Evolutionary conservation across 2,888 invertebrate species (phyloP), one percentile per base, ranked within the genome.

Genomic region (Acrocyrtus sp.): DNA sequence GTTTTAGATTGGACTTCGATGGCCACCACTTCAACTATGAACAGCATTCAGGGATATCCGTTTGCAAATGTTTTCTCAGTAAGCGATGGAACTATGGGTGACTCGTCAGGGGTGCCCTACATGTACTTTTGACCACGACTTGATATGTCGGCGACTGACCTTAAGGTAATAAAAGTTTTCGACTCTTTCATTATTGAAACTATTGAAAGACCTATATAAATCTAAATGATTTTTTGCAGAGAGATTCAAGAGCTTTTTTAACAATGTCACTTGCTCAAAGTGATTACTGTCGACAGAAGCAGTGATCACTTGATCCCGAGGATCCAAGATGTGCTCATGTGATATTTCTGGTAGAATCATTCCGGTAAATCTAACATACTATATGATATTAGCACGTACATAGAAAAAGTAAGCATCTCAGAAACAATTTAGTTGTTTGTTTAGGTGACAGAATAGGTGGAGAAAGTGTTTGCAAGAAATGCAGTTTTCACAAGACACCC

Each of bases 281-380:
- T 2, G 84, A 86, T 67, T 92, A 90, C 83, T 92, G 92, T 80
- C 86, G 86, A 70, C 82, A 83, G 6, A 85, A 90, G 76, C 83
- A 87, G 54, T 88, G 86, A n/a, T n/a, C n/a, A n/a, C n/a, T n/a
- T 81, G 92, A 93, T 83, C 89, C 92, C 0, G 91, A 92, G 85
- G 92, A 92, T 83, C 92, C 92, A 0, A 86, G 91, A 47, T 93
- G 92, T 85, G 90, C 91, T 2, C 88, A 91, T 80, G 86, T 92
- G 3, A 89, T 91, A 82, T 93, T 1, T 87, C 89, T 17, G 92
- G 92, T 53, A 88, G 86, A 82, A 87, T 92, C 82, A 85, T 87
- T 81, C 86, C 88, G 86, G 91, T 91, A 83, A 26, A 56, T 61
- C 2, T 21, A n/a, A n/a, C 1, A 4, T 6, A 17, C 39, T 27